Conservation (phyloP, 2,113 vertebrate species). For the Columbina picui region DNA sequence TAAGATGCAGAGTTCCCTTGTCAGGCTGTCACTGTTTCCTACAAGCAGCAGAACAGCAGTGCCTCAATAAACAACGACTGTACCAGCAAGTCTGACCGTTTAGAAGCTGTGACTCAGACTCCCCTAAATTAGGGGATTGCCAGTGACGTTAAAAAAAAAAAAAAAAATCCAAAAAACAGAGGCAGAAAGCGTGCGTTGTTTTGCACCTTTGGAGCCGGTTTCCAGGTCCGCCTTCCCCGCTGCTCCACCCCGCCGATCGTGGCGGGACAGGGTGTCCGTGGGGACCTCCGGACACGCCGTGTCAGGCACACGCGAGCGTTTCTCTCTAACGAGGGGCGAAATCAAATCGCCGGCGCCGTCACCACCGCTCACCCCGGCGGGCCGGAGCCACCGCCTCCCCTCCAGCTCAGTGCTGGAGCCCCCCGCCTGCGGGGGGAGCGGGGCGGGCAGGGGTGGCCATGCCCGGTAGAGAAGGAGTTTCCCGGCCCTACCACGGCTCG, state of each 20-base stretch:
- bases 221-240: not conserved
- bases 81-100: not conserved
- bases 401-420: fast-evolving
- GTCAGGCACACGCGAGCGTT: fast-evolving
- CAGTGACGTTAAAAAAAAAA: not conserved
- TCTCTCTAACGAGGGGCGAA: fast-evolving
- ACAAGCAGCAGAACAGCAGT: not conserved
- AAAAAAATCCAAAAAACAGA: not conserved
- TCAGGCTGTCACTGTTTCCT: not conserved
- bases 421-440: no score
- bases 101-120: not conserved
- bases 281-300: not conserved
- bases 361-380: not conserved
- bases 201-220: not conserved
- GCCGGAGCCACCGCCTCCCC: not conserved
- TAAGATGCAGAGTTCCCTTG: not conserved
- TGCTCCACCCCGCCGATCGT: not conserved
- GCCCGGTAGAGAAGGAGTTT: no score
- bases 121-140: slow-evolving; percentile 10
- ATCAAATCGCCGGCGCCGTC: no score
- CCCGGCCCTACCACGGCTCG: not conserved
- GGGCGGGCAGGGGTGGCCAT: not conserved
- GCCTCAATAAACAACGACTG: not conserved
- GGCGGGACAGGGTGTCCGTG: not conserved
- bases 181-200: not conserved